Percentiles rank a stretch among this genome's conserved stretches.
Evolutionary conservation across 2,888 invertebrate species (phyloP).

Genomic region (Charanyca ferruginea): DNA sequence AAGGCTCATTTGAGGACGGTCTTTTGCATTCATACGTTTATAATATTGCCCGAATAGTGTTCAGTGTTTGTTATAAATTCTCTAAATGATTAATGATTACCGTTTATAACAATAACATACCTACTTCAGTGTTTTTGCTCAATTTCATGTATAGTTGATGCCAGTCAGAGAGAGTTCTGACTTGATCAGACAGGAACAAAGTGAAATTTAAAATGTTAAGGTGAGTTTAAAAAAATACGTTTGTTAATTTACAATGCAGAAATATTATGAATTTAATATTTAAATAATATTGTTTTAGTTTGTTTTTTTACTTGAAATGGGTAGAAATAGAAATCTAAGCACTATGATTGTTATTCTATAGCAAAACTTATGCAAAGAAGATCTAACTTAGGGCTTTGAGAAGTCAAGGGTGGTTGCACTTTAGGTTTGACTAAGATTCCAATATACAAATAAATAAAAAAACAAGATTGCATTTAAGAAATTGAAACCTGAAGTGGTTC

Average conservation of each 20-base stretch:
- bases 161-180: slow-evolving; percentile 31
- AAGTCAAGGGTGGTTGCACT: no score
- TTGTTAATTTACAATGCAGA: neutral
- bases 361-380: no score
- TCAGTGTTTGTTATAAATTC: neutral
- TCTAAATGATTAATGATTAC: neutral
- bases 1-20: neutral
- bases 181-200: slow-evolving; percentile 41
- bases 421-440: no score
- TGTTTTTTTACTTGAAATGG: neutral
- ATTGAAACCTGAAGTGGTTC: neutral
- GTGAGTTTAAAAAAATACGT: slow-evolving; percentile 39
- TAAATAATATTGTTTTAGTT: neutral
- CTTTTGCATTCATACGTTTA: slow-evolving; percentile 5
- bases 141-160: slow-evolving; percentile 1
- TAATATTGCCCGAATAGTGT: neutral
- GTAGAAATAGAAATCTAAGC: neutral
- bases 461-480: no score
- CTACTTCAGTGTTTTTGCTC: slow-evolving; percentile 17
- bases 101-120: slow-evolving; percentile 14
- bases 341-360: no score
- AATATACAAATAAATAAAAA: no score
- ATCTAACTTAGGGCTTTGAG: no score
- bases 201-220: slow-evolving; percentile 48
- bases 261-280: neutral